Percentiles rank a stretch among this genome's conserved stretches.
These are phyloP conservation scores for Ornithoptera alexandrae DNA, from an alignment of 2,888 invertebrate species.

Conservation along the genomic window DNA sequence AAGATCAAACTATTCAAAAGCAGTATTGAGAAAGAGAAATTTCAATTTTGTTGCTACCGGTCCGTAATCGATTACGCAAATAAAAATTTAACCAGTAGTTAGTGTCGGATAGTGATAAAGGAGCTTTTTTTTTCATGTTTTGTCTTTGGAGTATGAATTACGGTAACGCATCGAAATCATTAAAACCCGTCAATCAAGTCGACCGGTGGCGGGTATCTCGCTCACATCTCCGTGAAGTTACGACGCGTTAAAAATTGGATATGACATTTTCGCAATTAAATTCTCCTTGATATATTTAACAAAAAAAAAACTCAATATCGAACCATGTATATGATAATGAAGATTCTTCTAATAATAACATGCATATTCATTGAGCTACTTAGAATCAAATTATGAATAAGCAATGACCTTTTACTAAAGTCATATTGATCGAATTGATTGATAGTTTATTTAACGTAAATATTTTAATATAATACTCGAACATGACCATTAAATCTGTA, in stretches of 20 bases:
- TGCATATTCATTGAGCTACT: not conserved
- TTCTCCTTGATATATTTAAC: not conserved
- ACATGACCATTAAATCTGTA: not conserved
- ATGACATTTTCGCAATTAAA: constrained; percentile 20
- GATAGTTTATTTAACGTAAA: not conserved
- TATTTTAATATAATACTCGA: not conserved
- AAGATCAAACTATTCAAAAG: too few species aligned
- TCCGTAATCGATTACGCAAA: constrained; percentile 56
- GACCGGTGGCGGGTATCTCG: constrained; percentile 41
- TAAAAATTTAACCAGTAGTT: constrained; percentile 60
- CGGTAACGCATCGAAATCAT: constrained; percentile 58
- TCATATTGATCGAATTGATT: not conserved
- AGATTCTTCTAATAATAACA: not conserved
- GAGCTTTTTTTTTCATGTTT: constrained; percentile 43
- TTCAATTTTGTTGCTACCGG: constrained; percentile 41
- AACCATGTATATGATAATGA: not conserved
- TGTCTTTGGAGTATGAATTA: constrained; percentile 48
- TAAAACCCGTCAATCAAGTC: constrained; percentile 57
- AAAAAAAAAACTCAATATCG: not conserved
- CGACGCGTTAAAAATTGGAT: constrained; percentile 25
- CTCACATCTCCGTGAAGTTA: constrained; percentile 23
- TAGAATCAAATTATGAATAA: not conserved
- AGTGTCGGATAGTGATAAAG: constrained; percentile 32
- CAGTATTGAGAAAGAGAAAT: constrained; percentile 50
- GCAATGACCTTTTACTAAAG: not conserved